Percentiles rank a stretch among this genome's conserved stretches.
phyloP scores from a whole-genome alignment of 2,797 vertebrate genomes.

The Pipistrellus pipistrellus region DNA sequence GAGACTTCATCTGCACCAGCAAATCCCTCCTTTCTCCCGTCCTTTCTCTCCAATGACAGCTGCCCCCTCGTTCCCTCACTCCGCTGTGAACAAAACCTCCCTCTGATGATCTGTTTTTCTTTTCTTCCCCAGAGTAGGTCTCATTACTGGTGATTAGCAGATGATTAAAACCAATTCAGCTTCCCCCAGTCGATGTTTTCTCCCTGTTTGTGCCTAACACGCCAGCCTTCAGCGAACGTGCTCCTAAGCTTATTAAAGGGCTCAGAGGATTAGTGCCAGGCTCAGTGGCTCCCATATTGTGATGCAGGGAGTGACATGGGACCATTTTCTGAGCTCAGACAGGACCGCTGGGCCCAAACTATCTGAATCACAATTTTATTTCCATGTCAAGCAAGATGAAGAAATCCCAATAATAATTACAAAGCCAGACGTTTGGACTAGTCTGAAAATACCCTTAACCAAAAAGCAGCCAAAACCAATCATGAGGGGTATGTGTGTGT shows the following conservation, averaged over 20 bases:
- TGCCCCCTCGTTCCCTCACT: slow-evolving; percentile 93
- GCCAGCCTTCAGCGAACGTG: slow-evolving; percentile 93
- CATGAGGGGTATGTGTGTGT: not conserved
- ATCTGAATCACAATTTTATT: slow-evolving; percentile 91
- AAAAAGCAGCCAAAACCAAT: slow-evolving; percentile 49
- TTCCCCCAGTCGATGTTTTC: slow-evolving; percentile 93
- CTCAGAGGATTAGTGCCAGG: slow-evolving; percentile 93
- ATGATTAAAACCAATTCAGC: slow-evolving; percentile 95
- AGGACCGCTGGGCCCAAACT: slow-evolving; percentile 89
- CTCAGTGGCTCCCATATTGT: slow-evolving; percentile 91
- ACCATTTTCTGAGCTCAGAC: slow-evolving; percentile 89
- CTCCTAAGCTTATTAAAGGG: slow-evolving; percentile 94
- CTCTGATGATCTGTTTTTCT: slow-evolving; percentile 93
- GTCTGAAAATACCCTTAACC: slow-evolving; percentile 82
- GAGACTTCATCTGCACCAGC: slow-evolving; percentile 92
- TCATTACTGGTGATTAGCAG: slow-evolving; percentile 95
- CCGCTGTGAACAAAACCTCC: slow-evolving; percentile 92
- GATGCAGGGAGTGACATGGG: slow-evolving; percentile 92
- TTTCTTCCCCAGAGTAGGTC: slow-evolving; percentile 94
- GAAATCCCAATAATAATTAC: slow-evolving; percentile 82
- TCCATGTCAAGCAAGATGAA: slow-evolving; percentile 77
- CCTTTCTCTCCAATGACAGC: slow-evolving; percentile 92
- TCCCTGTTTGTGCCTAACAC: slow-evolving; percentile 92
- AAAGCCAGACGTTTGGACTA: slow-evolving; percentile 84
- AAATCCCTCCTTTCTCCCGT: slow-evolving; percentile 92